These are phyloP conservation scores for Cataglyphis hispanica DNA, from an alignment of 1,140 invertebrate genomes.

Conservation along the genomic window DNA sequence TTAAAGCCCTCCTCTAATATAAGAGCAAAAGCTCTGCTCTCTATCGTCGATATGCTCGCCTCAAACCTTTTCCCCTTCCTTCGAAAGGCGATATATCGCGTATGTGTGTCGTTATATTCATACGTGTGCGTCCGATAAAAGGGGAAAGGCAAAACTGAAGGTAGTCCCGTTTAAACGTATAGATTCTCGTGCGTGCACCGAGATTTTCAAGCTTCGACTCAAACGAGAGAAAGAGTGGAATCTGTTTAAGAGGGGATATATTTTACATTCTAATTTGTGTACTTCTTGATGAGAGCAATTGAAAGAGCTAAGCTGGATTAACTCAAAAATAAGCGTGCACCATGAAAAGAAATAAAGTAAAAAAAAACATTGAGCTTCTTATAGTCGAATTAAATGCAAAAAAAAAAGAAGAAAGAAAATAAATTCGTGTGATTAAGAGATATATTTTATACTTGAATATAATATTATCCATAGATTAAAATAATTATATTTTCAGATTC, in stretches of 20 bases:
- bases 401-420: neutral
- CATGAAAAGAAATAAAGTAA: neutral
- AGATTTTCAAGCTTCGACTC: constrained; percentile 29
- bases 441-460: no score
- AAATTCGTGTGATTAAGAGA: neutral
- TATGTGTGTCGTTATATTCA: constrained; percentile 63
- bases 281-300: constrained; percentile 15
- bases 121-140: constrained; percentile 51
- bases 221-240: neutral
- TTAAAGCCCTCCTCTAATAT: constrained; percentile 84
- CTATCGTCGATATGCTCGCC: constrained; percentile 77
- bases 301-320: constrained; percentile 46
- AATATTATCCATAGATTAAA: neutral
- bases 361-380: neutral
- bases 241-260: constrained; percentile 45
- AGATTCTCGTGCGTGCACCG: neutral
- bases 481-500: neutral
- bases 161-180: constrained; percentile 17
- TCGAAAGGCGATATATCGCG: constrained; percentile 63
- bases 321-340: constrained; percentile 1
- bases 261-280: constrained; percentile 45
- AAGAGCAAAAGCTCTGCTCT: constrained; percentile 82
- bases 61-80: constrained; percentile 64
- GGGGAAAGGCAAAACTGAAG: neutral
- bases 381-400: neutral